A percentile compares a stretch with the other conserved stretches of the same genome.
Evolutionary conservation across 2,888 invertebrate species (phyloP).

Genomic region (Eupithecia subumbrata): DNA sequence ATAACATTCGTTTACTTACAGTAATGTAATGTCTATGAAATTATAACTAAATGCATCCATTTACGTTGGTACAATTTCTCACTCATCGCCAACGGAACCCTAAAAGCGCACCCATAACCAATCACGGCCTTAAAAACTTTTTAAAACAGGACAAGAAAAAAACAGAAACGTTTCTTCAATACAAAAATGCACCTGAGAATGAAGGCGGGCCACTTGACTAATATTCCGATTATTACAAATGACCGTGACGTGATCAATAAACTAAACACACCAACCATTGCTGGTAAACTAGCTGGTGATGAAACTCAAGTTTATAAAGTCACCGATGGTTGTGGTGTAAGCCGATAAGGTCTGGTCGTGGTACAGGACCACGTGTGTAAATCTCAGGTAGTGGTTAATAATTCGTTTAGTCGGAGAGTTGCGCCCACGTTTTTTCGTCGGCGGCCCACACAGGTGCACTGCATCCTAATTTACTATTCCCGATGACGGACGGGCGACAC

Average conservation of each 20-base stretch:
- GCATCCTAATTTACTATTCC: slow-evolving; percentile 80
- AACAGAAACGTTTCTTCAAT: slow-evolving; percentile 77
- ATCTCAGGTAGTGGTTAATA: slow-evolving; percentile 81
- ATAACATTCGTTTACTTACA: too few relatives aligned
- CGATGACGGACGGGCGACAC: slow-evolving; percentile 66
- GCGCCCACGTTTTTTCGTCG: slow-evolving; percentile 77
- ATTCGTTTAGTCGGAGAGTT: slow-evolving; percentile 81
- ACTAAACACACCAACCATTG: slow-evolving; percentile 47
- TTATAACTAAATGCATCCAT: background rate
- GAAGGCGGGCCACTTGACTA: slow-evolving; percentile 82
- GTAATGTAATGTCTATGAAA: too few relatives aligned
- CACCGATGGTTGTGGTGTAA: slow-evolving; percentile 51
- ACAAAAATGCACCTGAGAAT: slow-evolving; percentile 84
- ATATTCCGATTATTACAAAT: slow-evolving; percentile 79
- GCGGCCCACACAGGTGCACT: slow-evolving; percentile 81
- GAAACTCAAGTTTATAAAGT: slow-evolving; percentile 18
- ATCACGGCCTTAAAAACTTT: slow-evolving; percentile 72
- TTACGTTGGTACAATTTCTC: background rate
- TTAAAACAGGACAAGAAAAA: slow-evolving; percentile 78
- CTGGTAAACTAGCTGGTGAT: slow-evolving; percentile 19
- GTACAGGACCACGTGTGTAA: slow-evolving; percentile 56
- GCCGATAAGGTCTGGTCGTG: slow-evolving; percentile 31
- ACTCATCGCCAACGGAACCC: slow-evolving; percentile 50
- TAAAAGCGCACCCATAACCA: slow-evolving; percentile 71
- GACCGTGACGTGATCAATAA: slow-evolving; percentile 54